Percentiles rank a stretch among this genome's conserved stretches.
phyloP scores from a whole-genome alignment of 2,797 vertebrate species.

The Chelonia mydas region DNA sequence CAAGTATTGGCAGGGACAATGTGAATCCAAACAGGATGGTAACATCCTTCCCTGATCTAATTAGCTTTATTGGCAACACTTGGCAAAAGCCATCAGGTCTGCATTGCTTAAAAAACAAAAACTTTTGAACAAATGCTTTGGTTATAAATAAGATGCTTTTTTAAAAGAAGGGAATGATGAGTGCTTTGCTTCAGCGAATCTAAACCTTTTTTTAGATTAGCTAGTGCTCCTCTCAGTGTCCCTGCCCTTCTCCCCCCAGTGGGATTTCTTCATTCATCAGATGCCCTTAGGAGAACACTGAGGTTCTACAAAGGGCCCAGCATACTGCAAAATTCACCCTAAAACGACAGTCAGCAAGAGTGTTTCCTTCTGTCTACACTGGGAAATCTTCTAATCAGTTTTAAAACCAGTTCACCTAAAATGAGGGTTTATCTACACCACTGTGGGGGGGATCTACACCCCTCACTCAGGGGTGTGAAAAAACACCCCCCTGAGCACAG shows the following conservation, averaged over 20 bases:
- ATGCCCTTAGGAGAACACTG: not conserved
- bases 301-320: not conserved
- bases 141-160: not conserved
- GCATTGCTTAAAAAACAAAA: not conserved
- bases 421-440: no score
- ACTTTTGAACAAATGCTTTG: not conserved
- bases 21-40: not conserved
- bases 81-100: not conserved
- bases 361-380: not conserved
- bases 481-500: no score
- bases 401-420: not conserved
- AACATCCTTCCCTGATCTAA: not conserved
- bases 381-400: not conserved
- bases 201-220: not conserved
- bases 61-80: conserved; percentile 27
- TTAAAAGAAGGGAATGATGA: not conserved
- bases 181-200: not conserved
- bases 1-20: not conserved
- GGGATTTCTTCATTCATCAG: not conserved
- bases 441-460: no score
- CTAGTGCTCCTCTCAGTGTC: not conserved
- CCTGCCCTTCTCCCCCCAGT: not conserved
- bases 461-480: no score
- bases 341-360: not conserved
- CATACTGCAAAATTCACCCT: not conserved